phyloP scores from a whole-genome alignment of 2,888 invertebrate genomes.

The Ormyrus labotus region DNA sequence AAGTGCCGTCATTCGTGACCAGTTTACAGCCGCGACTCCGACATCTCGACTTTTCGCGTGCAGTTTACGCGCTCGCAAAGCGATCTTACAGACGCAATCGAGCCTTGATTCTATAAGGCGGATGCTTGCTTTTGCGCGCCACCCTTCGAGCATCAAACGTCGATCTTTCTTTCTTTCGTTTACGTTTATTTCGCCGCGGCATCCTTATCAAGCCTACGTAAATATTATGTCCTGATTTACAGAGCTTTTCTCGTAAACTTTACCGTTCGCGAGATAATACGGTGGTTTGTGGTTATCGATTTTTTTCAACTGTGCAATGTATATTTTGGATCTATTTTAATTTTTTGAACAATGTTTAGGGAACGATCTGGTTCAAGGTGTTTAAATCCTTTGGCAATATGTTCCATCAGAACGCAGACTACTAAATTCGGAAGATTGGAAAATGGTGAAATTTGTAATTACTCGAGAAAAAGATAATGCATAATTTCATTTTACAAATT shows the following conservation, averaged over 20 bases:
- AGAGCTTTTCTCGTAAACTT: too few species aligned
- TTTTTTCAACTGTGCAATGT: too few species aligned
- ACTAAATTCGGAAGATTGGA: too few species aligned
- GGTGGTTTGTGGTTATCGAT: too few species aligned
- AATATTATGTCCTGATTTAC: conserved; percentile 21
- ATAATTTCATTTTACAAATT: too few species aligned
- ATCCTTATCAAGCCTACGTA: conserved; percentile 10
- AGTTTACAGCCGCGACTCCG: conserved; percentile 57
- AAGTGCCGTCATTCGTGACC: conserved; percentile 61
- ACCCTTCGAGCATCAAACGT: background rate
- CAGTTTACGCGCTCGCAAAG: background rate
- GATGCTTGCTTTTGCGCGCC: conserved; percentile 3
- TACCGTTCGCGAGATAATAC: too few species aligned
- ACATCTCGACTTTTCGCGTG: conserved; percentile 18
- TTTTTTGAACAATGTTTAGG: background rate
- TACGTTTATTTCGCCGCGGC: conserved; percentile 23
- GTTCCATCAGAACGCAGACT: too few species aligned
- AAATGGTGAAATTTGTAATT: too few species aligned
- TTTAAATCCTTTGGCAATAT: too few species aligned
- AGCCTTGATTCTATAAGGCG: background rate
- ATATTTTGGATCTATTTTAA: background rate
- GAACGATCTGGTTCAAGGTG: too few species aligned
- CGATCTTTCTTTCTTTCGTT: background rate
- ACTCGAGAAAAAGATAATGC: too few species aligned
- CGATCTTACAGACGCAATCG: background rate